Evolutionary conservation across 2,888 invertebrate genomes (phyloP).

Genomic region (Himalopsyche kuldschensis): DNA sequence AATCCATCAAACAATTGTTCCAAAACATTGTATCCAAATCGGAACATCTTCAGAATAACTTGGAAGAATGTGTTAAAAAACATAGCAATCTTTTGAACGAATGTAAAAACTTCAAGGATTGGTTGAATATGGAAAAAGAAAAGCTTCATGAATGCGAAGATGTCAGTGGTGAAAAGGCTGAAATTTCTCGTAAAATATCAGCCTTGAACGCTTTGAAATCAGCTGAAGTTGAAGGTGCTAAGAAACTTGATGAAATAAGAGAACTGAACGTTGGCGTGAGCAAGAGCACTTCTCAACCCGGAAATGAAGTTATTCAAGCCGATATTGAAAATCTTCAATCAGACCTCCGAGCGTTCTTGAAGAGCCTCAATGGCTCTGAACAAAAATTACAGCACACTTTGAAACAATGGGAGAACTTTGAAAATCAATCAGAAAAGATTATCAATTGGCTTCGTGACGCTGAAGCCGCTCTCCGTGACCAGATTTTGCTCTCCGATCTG

Average conservation of each 20-base stretch:
- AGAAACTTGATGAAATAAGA: constrained; percentile 69
- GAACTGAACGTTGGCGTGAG: constrained; percentile 67
- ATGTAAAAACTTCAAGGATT: constrained; percentile 77
- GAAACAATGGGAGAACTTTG: constrained; percentile 86
- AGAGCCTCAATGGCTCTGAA: constrained; percentile 68
- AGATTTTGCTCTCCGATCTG: constrained; percentile 77
- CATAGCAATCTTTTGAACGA: constrained; percentile 79
- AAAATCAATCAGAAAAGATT: constrained; percentile 75
- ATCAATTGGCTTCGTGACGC: constrained; percentile 85
- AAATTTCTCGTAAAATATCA: constrained; percentile 73
- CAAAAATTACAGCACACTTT: constrained; percentile 74
- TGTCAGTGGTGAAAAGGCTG: constrained; percentile 80
- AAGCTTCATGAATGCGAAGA: constrained; percentile 81
- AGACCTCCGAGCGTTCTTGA: constrained; percentile 67
- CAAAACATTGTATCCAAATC: constrained; percentile 85
- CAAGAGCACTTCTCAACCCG: constrained; percentile 80
- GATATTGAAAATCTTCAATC: constrained; percentile 73
- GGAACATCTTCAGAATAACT: constrained; percentile 79
- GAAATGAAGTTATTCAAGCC: constrained; percentile 70
- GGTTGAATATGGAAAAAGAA: constrained; percentile 79
- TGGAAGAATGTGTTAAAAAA: constrained; percentile 83
- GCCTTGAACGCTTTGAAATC: constrained; percentile 66
- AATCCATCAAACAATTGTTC: constrained; percentile 87
- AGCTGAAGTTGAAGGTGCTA: constrained; percentile 66
- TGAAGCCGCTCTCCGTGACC: constrained; percentile 84